These are phyloP conservation scores for Isurus oxyrinchus DNA, from an alignment of 2,113 vertebrate species.

Conservation along the genomic window DNA sequence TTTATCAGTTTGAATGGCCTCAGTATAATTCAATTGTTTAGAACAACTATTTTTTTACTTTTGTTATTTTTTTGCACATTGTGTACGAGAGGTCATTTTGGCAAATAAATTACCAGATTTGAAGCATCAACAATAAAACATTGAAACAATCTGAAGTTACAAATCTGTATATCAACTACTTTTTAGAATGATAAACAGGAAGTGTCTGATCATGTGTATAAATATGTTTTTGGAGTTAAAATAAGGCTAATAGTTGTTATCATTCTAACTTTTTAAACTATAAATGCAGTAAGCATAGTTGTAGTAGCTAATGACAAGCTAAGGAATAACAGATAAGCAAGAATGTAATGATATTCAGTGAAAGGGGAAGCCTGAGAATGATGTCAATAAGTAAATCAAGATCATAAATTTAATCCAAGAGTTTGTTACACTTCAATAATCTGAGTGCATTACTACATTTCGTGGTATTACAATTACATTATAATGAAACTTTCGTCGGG, in stretches of 20 bases:
- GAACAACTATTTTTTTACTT: not conserved
- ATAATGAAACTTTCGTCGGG: not conserved
- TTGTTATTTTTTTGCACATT: not conserved
- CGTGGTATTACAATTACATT: not conserved
- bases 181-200: not conserved
- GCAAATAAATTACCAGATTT: not conserved
- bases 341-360: not conserved
- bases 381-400: not conserved
- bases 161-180: not conserved
- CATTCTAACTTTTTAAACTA: not conserved
- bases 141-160: not conserved
- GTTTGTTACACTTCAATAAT: not conserved
- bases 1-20: not conserved
- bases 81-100: not conserved
- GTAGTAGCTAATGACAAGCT: not conserved
- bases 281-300: not conserved
- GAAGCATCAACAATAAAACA: not conserved
- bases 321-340: not conserved
- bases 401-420: not conserved
- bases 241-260: not conserved
- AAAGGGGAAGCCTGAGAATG: not conserved
- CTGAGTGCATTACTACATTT: not conserved
- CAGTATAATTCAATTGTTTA: not conserved
- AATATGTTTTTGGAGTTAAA: not conserved
- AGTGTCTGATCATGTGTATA: not conserved